Conservation (phyloP, 2,888 invertebrate genomes). For the Odontocolon sp. region DNA sequence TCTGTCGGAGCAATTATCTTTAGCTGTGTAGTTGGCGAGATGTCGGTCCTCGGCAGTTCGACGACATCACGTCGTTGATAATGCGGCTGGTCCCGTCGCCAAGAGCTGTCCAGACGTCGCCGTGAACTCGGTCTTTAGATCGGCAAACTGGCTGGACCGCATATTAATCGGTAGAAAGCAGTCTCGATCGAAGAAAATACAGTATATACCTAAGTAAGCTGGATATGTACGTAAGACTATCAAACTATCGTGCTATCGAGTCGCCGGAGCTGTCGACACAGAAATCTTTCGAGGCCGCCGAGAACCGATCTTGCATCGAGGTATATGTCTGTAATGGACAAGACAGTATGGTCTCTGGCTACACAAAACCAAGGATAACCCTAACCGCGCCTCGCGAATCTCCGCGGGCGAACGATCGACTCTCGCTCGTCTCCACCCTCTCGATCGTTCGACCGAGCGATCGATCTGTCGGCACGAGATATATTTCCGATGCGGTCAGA, state of each 20-base stretch:
- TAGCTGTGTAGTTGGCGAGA: conserved; percentile 34
- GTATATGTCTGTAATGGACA: no score
- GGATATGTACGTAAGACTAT: background rate
- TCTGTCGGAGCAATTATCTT: conserved; percentile 57
- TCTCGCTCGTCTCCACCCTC: no score
- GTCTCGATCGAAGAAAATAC: conserved; percentile 54
- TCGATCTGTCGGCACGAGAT: conserved; percentile 28
- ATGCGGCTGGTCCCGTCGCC: conserved; percentile 56
- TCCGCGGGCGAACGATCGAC: no score
- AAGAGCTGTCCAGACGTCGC: conserved; percentile 53
- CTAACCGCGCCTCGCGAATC: no score
- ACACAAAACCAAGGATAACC: no score
- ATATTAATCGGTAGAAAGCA: conserved; percentile 74
- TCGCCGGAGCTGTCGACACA: conserved; percentile 20
- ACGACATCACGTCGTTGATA: conserved; percentile 48
- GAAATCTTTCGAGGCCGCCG: no score
- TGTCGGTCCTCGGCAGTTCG: conserved; percentile 35
- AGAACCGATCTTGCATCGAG: no score
- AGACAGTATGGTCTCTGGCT: no score
- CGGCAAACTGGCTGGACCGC: conserved; percentile 64
- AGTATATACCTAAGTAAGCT: background rate
- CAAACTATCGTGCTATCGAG: background rate
- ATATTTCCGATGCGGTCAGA: conserved; percentile 63
- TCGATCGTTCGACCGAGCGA: conserved; percentile 43
- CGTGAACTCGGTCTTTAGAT: conserved; percentile 60